phyloP scores from a whole-genome alignment of 2,888 invertebrate genomes.

The Metopia argyrocephala region DNA sequence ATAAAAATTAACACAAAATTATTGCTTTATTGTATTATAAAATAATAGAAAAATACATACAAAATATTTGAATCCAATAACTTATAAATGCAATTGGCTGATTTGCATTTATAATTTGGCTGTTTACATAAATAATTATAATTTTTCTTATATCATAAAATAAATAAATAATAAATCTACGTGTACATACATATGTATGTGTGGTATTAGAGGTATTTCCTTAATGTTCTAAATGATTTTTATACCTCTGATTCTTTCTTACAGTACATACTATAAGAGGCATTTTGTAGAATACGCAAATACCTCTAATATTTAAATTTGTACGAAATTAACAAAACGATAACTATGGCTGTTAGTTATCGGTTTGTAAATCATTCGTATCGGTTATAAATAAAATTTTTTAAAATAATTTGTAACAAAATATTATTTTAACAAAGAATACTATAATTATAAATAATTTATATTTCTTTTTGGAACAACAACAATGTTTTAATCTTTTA shows the following conservation, averaged over 20 bases:
- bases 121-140: background rate
- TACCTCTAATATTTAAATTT: background rate
- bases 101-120: constrained; percentile 68
- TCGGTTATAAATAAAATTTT: background rate
- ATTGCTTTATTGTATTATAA: constrained; percentile 51
- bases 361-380: background rate
- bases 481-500: constrained; percentile 1
- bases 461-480: no score
- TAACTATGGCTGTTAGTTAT: constrained; percentile 48
- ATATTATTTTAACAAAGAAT: background rate
- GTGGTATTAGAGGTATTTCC: no score
- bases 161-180: no score
- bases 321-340: background rate
- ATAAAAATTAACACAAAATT: constrained; percentile 23
- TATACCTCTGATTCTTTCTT: no score
- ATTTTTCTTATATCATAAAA: background rate
- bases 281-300: background rate
- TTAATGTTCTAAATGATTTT: no score
- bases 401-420: constrained; percentile 2
- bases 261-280: constrained; percentile 21
- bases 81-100: constrained; percentile 72
- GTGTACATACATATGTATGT: no score
- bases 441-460: background rate
- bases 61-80: constrained; percentile 26
- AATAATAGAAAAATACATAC: constrained; percentile 19